phyloP scores from a whole-genome alignment of 2,888 invertebrate genomes.

The Alentia gelatinosa region DNA sequence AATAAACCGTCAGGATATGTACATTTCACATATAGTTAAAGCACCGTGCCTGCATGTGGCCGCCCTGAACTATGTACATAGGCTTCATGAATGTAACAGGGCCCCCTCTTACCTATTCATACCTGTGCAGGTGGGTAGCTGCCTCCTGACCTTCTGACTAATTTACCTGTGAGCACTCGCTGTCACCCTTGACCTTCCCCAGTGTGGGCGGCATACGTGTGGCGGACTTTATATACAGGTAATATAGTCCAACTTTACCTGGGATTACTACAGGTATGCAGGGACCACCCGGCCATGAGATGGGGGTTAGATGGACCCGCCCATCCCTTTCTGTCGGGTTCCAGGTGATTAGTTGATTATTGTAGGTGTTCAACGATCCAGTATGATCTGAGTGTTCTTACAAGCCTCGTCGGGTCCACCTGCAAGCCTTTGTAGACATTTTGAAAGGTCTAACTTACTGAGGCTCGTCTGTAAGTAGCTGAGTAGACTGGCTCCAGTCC shows the following conservation, averaged over 20 bases:
- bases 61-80: neutral
- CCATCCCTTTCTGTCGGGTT: neutral
- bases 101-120: neutral
- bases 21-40: conserved; percentile 1
- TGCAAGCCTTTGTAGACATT: too few species aligned
- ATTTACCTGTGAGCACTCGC: neutral
- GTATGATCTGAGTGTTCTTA: neutral
- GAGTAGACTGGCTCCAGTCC: too few species aligned
- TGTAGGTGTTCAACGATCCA: neutral
- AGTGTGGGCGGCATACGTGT: neutral
- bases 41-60: neutral
- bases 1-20: too few species aligned
- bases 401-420: neutral
- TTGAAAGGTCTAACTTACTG: too few species aligned
- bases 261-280: too few species aligned
- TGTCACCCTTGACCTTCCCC: neutral
- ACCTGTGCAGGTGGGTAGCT: neutral
- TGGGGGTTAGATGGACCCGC: neutral
- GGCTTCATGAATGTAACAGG: neutral
- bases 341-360: neutral
- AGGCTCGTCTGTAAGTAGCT: too few species aligned
- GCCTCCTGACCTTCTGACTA: neutral
- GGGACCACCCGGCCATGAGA: neutral
- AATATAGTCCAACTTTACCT: too few species aligned
- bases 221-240: neutral